Evolutionary conservation across 1,140 invertebrate genomes (phyloP), one percentile per base, ranked within the genome.

Genomic region (Andricus grossulariae): DNA sequence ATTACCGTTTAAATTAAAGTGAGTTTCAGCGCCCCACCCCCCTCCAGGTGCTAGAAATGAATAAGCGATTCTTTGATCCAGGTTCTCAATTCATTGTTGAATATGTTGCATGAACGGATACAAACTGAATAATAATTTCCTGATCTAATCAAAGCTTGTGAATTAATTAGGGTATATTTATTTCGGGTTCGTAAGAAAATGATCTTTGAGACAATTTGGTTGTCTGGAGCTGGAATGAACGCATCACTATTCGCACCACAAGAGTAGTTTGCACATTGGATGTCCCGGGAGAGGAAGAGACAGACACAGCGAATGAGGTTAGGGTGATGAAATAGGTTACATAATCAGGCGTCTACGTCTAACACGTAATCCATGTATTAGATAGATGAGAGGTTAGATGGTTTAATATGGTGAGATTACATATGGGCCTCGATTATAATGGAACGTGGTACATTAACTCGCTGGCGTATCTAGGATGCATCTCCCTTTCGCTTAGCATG

Each of bases 291-390:
- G 57, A 60, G 57, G 57, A 60, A 60, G 57, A 15, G 57, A 60
- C 57, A 60, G 57, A 60, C 25, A 32, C 4, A 60, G 70, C 50
- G 8, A 21, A 52, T 71, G 73, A 80, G 71, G 80, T 82, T 81
- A 83, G 74, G 80, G 75, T 77, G 80, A 82, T 80, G 76, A 81
- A 82, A 83, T 32, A 75, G 79, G 84, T 84, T 83, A 84, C 74
- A 84, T 86, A 87, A 87, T 85, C 84, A 81, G 78, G 78, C 81
- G 81, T 82, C 82, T 79, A 75, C 60, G 80, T 75, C 78, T 81
- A 77, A 85, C 80, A 77, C 83, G 77, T 80, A 81, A 76, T 70
- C 77, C 74, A 80, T 83, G 80, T 39, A 75, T 72, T 73, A 57
- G 77, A 83, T 81, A 80, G 75, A 81, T 57, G 82, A 83, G 83